phyloP scores from a whole-genome alignment of 2,888 invertebrate genomes.

The Camponotus fellah region DNA sequence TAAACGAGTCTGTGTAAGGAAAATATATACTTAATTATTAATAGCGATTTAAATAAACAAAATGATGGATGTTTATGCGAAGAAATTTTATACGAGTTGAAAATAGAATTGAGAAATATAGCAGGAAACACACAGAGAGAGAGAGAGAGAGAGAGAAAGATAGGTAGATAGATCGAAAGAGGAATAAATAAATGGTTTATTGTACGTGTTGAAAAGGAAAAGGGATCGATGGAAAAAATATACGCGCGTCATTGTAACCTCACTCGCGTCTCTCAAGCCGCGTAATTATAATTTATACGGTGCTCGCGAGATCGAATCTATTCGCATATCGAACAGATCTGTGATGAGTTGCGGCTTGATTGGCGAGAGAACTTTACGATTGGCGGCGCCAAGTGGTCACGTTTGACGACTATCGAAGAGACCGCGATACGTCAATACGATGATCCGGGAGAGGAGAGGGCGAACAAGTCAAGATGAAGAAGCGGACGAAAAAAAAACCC shows the following conservation, averaged over 20 bases:
- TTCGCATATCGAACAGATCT: conserved; percentile 1
- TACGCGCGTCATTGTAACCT: not conserved
- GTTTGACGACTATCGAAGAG: conserved; percentile 70
- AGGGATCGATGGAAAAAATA: not conserved
- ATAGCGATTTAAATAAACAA: not conserved
- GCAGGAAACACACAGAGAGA: not conserved
- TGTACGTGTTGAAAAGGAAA: not conserved
- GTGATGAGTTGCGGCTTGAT: conserved; percentile 60
- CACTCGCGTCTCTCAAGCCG: not conserved
- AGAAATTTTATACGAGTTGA: not conserved
- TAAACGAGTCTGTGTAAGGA: not conserved
- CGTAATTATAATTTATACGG: conserved; percentile 44
- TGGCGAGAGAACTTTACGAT: conserved; percentile 80
- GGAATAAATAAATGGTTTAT: not conserved
- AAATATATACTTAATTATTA: conserved; percentile 6
- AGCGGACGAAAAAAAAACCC: conserved; percentile 60
- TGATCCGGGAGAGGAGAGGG: conserved; percentile 7
- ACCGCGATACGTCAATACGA: conserved; percentile 38
- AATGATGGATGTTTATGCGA: not conserved
- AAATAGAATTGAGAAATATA: not conserved
- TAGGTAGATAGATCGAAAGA: not conserved
- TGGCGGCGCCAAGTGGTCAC: conserved; percentile 81
- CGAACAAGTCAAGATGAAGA: conserved; percentile 22
- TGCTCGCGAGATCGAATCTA: conserved; percentile 1
- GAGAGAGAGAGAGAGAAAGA: not conserved